Evolutionary conservation across 1,140 invertebrate genomes (phyloP), one percentile per base, ranked within the genome.

Genomic region (Laupala kohalensis): DNA sequence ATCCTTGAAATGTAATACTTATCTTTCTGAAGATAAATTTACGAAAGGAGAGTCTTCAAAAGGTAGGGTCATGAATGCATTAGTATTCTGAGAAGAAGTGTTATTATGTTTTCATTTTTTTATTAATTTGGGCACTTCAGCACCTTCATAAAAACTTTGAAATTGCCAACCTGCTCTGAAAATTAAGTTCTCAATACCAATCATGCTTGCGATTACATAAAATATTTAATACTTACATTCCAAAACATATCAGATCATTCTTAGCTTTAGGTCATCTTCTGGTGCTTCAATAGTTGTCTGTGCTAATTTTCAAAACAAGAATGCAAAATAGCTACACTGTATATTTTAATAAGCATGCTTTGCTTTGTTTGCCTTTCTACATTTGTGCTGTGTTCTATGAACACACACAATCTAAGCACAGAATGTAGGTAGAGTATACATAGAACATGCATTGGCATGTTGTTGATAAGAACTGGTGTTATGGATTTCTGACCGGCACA

Each of bases 401-500:
- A 69, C 26, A 25, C 25, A 25, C 23, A 66, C 12, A 66, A 15
- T 66, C 23, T 66, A 26, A 66, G 25, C 64, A 53, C 37, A 53
- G 19, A 19, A 53, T 53, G 37, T 53, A 53, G 37, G 19, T 53
- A 53, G 64, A 13, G 25, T 25, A 66, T 13, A 26, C 23, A 26
- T 66, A 66, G 25, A 66, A 66, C 25, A 66, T 66, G 64, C 25
- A 66, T 25, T 25, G 23, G 37, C 37, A 53, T 53, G 37, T 53
- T 53, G 23, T 24, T 23, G 23, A 66, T 25, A 26, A 66, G 27
- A 63, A 75, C 74, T 76, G 77, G 75, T 82, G 80, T 82, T 82
- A 82, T 82, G 81, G 81, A 82, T 82, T 82, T 82, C 77, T 82
- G 81, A 82, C 81, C 80, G 80, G 79, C 76, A 76, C 25, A 67